Conservation (phyloP, 2,888 invertebrate genomes). For the Cataglyphis cursor region DNA sequence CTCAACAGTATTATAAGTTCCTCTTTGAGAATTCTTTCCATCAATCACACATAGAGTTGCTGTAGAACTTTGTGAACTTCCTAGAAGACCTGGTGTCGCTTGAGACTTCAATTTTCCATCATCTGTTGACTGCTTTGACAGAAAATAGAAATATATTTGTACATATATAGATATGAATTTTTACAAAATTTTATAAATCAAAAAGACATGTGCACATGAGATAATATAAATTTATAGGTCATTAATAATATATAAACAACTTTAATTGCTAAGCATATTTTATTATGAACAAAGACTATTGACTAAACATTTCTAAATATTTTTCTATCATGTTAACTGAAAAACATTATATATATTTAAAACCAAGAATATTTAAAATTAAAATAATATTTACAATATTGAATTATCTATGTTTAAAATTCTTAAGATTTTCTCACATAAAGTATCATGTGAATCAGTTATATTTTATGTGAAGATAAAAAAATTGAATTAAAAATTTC, state of each 20-base stretch:
- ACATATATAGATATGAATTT: neutral
- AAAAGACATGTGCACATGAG: neutral
- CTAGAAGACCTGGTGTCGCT: conserved; percentile 81
- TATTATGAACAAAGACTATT: neutral
- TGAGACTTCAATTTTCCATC: conserved; percentile 81
- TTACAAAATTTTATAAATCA: neutral
- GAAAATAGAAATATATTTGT: conserved; percentile 8
- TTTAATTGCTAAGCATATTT: neutral
- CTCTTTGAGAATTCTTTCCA: conserved; percentile 79
- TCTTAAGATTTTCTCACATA: neutral
- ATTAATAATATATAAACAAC: neutral
- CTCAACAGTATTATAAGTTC: conserved; percentile 82
- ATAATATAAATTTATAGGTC: neutral
- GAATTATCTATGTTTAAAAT: neutral
- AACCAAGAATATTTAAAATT: neutral
- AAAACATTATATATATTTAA: neutral
- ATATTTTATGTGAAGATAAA: neutral
- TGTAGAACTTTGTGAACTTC: conserved; percentile 79
- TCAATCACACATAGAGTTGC: conserved; percentile 80
- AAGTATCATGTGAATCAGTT: neutral
- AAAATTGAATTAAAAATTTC: neutral
- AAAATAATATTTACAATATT: neutral
- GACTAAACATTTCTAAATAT: neutral
- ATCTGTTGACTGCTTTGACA: conserved; percentile 74
- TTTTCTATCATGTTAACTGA: neutral